phyloP scores from a whole-genome alignment of 92 coral and sea anemone species.

The Paramuricea clavata region DNA sequence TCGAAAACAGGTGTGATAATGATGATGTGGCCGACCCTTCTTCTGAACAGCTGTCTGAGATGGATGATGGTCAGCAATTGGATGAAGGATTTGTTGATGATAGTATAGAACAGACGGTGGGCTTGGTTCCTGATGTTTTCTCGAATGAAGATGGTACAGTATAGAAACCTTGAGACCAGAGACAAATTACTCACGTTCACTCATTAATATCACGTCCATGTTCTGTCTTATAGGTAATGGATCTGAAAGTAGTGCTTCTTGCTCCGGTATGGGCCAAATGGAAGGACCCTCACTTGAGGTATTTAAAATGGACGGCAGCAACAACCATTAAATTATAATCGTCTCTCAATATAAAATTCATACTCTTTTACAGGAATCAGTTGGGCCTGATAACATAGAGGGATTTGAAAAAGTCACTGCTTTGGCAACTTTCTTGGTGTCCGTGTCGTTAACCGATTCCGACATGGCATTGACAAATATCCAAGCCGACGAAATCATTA shows the following conservation, averaged over 20 bases:
- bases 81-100: constrained; percentile 68
- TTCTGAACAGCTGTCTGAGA: constrained; percentile 62
- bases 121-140: constrained; percentile 41
- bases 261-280: constrained; percentile 12
- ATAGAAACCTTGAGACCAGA: background rate
- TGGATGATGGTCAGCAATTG: constrained; percentile 43
- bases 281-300: constrained; percentile 54
- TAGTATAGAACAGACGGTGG: constrained; percentile 56
- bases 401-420: constrained; percentile 64
- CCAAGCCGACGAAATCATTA: constrained; percentile 57
- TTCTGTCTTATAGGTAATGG: constrained; percentile 34
- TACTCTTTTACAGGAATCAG: constrained; percentile 50
- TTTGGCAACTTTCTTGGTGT: constrained; percentile 57
- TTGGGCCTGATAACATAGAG: constrained; percentile 66
- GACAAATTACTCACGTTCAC: background rate
- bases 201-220: background rate
- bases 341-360: background rate
- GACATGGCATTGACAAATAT: constrained; percentile 39
- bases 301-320: background rate
- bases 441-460: constrained; percentile 44
- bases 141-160: constrained; percentile 4
- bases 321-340: background rate
- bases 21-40: constrained; percentile 50
- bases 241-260: constrained; percentile 36
- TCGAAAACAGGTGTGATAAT: constrained; percentile 53